Evolutionary conservation across 2,797 vertebrate genomes (phyloP).

Genomic region (Xenops minutus): DNA sequence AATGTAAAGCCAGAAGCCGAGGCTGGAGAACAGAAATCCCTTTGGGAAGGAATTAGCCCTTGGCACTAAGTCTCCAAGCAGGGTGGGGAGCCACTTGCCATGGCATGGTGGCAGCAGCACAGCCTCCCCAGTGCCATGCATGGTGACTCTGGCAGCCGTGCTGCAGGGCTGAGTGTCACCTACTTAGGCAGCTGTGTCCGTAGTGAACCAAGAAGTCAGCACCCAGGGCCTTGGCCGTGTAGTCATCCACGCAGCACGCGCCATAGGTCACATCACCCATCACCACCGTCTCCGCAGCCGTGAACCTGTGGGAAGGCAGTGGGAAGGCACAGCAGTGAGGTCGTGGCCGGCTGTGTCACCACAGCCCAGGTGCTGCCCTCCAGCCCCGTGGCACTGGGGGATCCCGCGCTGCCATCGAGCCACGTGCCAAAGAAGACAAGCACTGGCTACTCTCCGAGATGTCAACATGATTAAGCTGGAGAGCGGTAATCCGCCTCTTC

Average conservation of each 20-base stretch:
- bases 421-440: not conserved
- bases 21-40: not conserved
- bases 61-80: not conserved
- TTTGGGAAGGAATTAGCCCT: not conserved
- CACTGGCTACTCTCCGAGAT: conserved; percentile 55
- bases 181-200: conserved; percentile 96
- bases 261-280: conserved; percentile 98
- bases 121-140: not conserved
- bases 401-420: not conserved
- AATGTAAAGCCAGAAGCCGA: not conserved
- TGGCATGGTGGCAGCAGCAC: rapidly evolving
- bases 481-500: conserved; percentile 64
- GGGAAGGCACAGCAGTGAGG: not conserved
- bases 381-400: rapidly evolving
- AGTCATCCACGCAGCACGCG: conserved; percentile 97
- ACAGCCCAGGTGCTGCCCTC: not conserved
- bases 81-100: rapidly evolving
- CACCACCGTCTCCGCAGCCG: conserved; percentile 88
- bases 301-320: conserved; percentile 80
- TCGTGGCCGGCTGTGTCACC: not conserved
- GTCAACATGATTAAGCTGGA: conserved; percentile 62
- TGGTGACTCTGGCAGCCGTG: not conserved
- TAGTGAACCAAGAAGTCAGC: conserved; percentile 98
- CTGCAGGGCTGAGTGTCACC: not conserved
- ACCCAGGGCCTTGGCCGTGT: conserved; percentile 91